These are phyloP conservation scores for Hydraecia micacea DNA, from an alignment of 2,888 invertebrate species.

Conservation along the genomic window DNA sequence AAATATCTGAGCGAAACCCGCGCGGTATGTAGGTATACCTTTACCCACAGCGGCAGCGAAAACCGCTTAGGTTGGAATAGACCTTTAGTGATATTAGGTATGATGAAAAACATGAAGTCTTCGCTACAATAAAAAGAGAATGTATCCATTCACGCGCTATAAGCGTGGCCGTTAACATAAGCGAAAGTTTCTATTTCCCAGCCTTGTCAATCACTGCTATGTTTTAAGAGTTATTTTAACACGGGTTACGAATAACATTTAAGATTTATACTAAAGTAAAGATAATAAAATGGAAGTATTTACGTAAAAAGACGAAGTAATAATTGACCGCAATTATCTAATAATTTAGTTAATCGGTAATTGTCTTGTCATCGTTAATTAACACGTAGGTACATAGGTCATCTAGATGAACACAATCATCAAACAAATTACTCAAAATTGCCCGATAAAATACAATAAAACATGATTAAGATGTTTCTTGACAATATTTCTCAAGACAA, in stretches of 20 bases:
- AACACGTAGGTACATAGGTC: neutral
- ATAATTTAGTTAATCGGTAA: neutral
- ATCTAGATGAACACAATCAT: neutral
- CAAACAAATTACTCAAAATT: neutral
- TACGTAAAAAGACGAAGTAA: neutral
- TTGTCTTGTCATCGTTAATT: conserved; percentile 2
- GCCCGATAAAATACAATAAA: neutral
- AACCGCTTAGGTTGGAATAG: no score
- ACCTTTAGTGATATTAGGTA: no score
- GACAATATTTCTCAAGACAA: neutral
- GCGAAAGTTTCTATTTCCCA: conserved; percentile 17
- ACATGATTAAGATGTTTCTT: neutral
- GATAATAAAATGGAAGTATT: neutral
- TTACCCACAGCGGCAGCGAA: no score
- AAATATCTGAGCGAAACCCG: no score
- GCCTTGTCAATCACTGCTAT: conserved; percentile 11
- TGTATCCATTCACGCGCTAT: neutral
- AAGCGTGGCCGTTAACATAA: conserved; percentile 15
- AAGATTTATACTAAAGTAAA: conserved; percentile 9
- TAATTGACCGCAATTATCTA: neutral
- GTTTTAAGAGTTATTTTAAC: conserved; percentile 14
- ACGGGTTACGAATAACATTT: conserved; percentile 1
- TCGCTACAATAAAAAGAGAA: conserved; percentile 28
- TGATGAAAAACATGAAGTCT: neutral
- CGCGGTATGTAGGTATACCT: no score